Evolutionary conservation across 1,140 invertebrate genomes (phyloP).

Genomic region (Achroia grisella): DNA sequence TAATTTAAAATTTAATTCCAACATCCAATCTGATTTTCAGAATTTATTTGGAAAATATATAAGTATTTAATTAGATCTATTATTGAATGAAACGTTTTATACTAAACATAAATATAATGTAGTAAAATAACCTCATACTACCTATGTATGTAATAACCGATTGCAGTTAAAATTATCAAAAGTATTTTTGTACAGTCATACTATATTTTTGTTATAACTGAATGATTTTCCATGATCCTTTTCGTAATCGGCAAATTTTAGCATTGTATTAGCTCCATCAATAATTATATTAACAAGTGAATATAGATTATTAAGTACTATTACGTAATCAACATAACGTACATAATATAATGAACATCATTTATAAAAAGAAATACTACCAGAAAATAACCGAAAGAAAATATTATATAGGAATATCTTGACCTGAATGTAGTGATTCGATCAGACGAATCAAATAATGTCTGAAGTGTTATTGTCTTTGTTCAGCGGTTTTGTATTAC

Average conservation of each 20-base stretch:
- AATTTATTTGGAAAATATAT: no score
- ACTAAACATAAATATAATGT: background rate
- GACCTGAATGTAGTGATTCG: conserved; percentile 1
- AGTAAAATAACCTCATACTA: background rate
- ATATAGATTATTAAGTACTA: background rate
- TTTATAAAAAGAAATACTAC: background rate
- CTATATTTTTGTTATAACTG: no score
- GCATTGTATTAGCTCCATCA: background rate
- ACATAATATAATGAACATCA: background rate
- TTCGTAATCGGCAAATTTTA: background rate
- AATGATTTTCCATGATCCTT: no score
- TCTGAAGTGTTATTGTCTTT: conserved; percentile 5
- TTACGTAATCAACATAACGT: background rate
- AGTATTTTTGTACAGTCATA: no score
- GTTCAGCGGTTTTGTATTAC: conserved; percentile 1
- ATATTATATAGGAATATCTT: background rate
- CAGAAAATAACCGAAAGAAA: background rate
- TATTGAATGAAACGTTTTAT: background rate
- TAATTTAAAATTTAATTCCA: no score
- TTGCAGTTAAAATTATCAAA: background rate
- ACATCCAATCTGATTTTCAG: no score
- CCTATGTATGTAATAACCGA: background rate
- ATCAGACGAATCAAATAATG: conserved; percentile 2
- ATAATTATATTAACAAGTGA: background rate
- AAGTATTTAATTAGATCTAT: background rate